Evolutionary conservation across 1,140 invertebrate genomes (phyloP).

Genomic region (Bombus polaris): DNA sequence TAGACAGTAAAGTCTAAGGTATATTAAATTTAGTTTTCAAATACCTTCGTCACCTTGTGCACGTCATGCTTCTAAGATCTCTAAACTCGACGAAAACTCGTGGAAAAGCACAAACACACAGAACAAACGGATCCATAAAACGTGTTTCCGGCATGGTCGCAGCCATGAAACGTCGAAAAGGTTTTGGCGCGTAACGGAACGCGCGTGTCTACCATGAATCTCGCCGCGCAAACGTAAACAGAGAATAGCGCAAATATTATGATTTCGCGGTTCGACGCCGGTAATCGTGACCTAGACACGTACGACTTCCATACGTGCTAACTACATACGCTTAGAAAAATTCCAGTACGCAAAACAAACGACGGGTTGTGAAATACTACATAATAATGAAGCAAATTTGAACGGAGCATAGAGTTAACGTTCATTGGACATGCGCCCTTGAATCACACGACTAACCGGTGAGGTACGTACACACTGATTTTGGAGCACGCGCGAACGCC

Average conservation of each 20-base stretch:
- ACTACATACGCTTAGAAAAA: not conserved
- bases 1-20: no score
- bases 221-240: slow-evolving; percentile 37
- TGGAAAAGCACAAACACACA: not conserved
- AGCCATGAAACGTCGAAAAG: not conserved
- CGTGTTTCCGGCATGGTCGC: not conserved
- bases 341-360: not conserved
- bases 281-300: slow-evolving; percentile 29
- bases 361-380: not conserved
- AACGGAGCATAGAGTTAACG: slow-evolving; percentile 13
- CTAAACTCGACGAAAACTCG: not conserved
- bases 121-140: not conserved
- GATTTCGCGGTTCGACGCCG: not conserved
- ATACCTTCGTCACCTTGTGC: no score
- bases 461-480: slow-evolving; percentile 34
- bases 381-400: not conserved
- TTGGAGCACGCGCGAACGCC: slow-evolving; percentile 43
- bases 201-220: not conserved
- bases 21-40: no score
- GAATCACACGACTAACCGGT: slow-evolving; percentile 11
- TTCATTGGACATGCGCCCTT: slow-evolving; percentile 60
- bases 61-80: no score
- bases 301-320: not conserved
- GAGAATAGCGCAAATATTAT: slow-evolving; percentile 21
- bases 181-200: slow-evolving; percentile 18